Conservation (phyloP, 2,797 vertebrate genomes). For the Urosaurus nigricauda region DNA sequence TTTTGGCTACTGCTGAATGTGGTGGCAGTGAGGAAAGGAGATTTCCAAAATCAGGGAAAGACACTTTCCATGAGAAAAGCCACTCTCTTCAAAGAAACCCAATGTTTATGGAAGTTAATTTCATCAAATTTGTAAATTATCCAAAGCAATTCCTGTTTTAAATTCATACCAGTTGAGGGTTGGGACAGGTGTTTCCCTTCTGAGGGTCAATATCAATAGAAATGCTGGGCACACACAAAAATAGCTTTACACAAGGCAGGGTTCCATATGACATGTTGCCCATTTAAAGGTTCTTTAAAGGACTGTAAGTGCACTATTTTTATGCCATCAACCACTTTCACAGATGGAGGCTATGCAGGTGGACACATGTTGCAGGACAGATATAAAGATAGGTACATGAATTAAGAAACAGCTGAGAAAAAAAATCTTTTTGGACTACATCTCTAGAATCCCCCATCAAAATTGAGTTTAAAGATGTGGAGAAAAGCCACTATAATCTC, state of each 20-base stretch:
- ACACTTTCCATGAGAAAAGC: no score
- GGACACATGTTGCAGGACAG: neutral
- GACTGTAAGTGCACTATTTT: neutral
- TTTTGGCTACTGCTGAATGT: no score
- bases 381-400: neutral
- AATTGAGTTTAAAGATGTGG: conserved; percentile 1
- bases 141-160: neutral
- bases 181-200: neutral
- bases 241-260: neutral
- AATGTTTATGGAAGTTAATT: neutral
- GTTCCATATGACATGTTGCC: neutral
- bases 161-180: neutral
- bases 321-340: neutral
- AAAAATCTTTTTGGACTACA: no score
- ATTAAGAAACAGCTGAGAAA: neutral
- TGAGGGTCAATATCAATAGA: neutral
- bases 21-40: no score
- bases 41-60: no score
- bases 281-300: neutral
- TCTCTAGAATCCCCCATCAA: no score
- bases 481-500: neutral
- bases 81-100: no score
- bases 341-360: neutral
- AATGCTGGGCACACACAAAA: neutral
- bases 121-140: neutral